Evolutionary conservation across 2,888 invertebrate species (phyloP), one percentile per base, ranked within the genome.

Genomic region (Phragmatobia fuliginosa): DNA sequence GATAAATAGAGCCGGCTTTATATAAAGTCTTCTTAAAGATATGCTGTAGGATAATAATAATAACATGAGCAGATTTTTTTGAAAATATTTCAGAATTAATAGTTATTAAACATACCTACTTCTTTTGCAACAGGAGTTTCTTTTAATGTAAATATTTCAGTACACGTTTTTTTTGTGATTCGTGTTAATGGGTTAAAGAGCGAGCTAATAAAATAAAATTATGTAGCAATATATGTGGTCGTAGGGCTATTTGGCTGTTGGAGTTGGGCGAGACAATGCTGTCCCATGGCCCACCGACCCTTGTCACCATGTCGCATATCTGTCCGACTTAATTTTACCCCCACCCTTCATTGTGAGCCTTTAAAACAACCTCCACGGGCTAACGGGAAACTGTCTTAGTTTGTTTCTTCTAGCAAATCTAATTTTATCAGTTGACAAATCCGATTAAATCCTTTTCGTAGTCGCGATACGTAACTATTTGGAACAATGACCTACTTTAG

Each of bases 291-390:
- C 81, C 76, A 63, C 81, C 85, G 88, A 94, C 94, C 94, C 94
- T 91, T 90, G 91, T 94, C 94, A 93, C 85, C 82, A 75, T 87
- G 90, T 90, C 92, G 90, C 91, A 91, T 92, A 92, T 91, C 87
- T 89, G 92, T 92, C 91, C 80, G 85, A 89, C 88, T 90, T 91
- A 90, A 93, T 92, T 92, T 91, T 88, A 82, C 79, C 79, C 80
- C 83, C 87, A 72, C 79, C 82, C 81, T 83, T 85, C 83, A 79
- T 76, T 76, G 68, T 72, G 62, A 68, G 67, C 76, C 74, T 77
- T 70, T 64, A 62, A 70, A 74, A 73, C 74, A 82, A 83, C 78
- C 68, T 84, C 76, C 66, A 76, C 76, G 64, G 78, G 80, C 83
- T 81, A 80, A 78, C 76, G 83, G 77, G 77, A 83, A 83, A 82